phyloP scores from a whole-genome alignment of 1,140 invertebrate genomes.

The Helicoverpa armigera region DNA sequence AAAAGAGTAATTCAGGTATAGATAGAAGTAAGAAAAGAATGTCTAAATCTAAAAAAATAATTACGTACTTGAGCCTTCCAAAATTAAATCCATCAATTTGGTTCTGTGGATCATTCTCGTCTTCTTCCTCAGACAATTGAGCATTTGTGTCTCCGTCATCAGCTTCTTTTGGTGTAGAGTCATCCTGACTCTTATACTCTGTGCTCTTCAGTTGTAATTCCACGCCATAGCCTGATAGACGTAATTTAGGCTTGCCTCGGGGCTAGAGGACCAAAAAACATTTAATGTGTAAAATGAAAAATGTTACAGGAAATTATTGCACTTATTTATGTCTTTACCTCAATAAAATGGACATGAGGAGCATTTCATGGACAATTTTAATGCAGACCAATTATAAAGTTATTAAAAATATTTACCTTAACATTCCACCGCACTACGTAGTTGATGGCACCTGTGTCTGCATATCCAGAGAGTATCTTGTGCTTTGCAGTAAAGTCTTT shows the following conservation, averaged over 20 bases:
- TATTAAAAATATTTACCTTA: slow-evolving; percentile 84
- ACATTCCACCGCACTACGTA: slow-evolving; percentile 96
- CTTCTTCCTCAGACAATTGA: slow-evolving; percentile 86
- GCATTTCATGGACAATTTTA: not conserved
- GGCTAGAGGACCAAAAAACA: slow-evolving; percentile 80
- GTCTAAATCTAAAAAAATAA: not conserved
- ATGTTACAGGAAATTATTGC: not conserved
- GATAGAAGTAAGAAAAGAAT: slow-evolving; percentile 6
- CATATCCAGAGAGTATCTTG: slow-evolving; percentile 89
- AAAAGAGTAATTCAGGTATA: not conserved
- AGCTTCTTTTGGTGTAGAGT: slow-evolving; percentile 89
- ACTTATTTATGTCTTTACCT: not conserved
- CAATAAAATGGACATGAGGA: too few relatives aligned
- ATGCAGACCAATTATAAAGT: too few relatives aligned
- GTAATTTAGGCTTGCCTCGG: slow-evolving; percentile 87
- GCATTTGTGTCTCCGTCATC: slow-evolving; percentile 85
- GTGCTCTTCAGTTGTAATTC: slow-evolving; percentile 99
- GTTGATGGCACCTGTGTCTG: slow-evolving; percentile 90
- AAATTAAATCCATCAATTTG: slow-evolving; percentile 97
- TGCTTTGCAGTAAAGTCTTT: slow-evolving; percentile 92
- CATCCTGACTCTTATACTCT: slow-evolving; percentile 99
- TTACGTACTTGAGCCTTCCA: slow-evolving; percentile 90
- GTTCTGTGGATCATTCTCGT: slow-evolving; percentile 87
- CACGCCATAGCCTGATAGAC: slow-evolving; percentile 98
- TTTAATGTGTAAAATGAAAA: not conserved